phyloP scores from a whole-genome alignment of 2,113 vertebrate species.

The Rhineura floridana region DNA sequence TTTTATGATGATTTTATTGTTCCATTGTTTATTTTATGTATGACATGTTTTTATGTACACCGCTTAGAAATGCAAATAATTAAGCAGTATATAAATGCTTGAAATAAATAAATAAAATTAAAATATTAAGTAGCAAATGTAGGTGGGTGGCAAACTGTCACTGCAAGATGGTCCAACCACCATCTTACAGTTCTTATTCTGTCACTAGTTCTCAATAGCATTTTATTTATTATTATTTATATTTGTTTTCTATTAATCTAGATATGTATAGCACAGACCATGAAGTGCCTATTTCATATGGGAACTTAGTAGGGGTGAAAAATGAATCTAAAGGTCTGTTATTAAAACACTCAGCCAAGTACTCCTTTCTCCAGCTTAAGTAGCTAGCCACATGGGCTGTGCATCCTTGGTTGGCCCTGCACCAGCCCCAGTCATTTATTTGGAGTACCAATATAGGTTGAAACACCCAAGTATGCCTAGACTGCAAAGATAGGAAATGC shows the following conservation, averaged over 20 bases:
- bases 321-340: background rate
- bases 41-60: too few species aligned
- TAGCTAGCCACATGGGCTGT: background rate
- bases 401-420: background rate
- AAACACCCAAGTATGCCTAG: background rate
- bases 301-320: slow-evolving; percentile 26
- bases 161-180: slow-evolving; percentile 1
- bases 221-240: background rate
- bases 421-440: background rate
- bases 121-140: background rate
- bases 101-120: too few species aligned
- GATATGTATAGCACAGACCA: background rate
- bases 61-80: too few species aligned
- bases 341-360: too few species aligned
- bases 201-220: slow-evolving; percentile 28
- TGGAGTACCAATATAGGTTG: background rate
- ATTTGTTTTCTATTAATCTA: background rate
- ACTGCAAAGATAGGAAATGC: background rate
- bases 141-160: background rate
- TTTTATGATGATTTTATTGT: too few species aligned
- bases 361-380: background rate
- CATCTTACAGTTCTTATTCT: background rate
- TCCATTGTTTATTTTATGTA: too few species aligned
- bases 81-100: too few species aligned
- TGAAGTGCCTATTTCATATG: slow-evolving; percentile 12